Evolutionary conservation across 2,888 invertebrate genomes (phyloP), one percentile per base, ranked within the genome.

Genomic region (Linhomoeus sp.): DNA sequence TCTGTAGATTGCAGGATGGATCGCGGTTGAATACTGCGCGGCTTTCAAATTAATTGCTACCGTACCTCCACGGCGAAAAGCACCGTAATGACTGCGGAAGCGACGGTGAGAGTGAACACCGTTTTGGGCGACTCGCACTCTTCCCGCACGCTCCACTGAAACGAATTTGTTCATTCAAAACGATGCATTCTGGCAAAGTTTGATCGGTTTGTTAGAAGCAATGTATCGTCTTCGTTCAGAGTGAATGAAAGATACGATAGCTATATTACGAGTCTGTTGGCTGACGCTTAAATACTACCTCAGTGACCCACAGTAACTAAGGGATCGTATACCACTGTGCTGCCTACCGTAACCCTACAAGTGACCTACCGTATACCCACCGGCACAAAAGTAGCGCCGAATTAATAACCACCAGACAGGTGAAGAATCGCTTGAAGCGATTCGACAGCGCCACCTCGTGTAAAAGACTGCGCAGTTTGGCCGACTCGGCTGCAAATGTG

Each of bases 381-480:
- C n/a, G n/a, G n/a, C n/a, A n/a, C n/a, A n/a, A n/a, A 2, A 97
- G 72, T 46, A 97, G 71, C 52, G 78, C 78, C 62, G 90, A 92
- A 70, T 97, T 97, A 46, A 85, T 75, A 22, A 97, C 73, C 15
- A 99, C 94, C 62, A 90, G 79, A 36, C 84, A 75, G 0, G 94
- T 94, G 53, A 94, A 86, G 52, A 83, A 78, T 53, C 92, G 73
- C 67, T 97, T 97, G 70, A 97, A 97, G 60, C 79, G 78, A 52
- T 87, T 79, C 66, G 92, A 81, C 67, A 97, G 92, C 0, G 94
- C 94, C 54, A 97, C 84, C 67, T 97, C 94, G 64, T 97, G 99
- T 47, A 94, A 85, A 60, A 85, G 82, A 2, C 87, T 84, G 48
- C 94, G 76, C 54, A 92, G 79, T 64, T 80, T 81, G 3, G 63